phyloP scores from a whole-genome alignment of 2,888 invertebrate genomes.

The Andrena hattorfiana region DNA sequence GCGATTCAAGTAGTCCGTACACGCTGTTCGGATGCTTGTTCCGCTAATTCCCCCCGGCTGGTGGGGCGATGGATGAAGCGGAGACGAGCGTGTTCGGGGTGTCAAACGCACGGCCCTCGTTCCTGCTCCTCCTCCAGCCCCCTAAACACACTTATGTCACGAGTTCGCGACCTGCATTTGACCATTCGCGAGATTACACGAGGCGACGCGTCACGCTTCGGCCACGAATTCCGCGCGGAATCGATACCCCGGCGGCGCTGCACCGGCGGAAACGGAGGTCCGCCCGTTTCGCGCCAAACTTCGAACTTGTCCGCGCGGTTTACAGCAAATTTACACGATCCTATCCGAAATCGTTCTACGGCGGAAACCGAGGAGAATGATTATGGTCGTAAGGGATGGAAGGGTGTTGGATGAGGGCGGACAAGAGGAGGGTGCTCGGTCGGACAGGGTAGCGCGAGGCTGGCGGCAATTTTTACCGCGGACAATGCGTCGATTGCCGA shows the following conservation, averaged over 20 bases:
- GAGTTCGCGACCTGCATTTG: constrained; percentile 61
- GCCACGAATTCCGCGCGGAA: neutral
- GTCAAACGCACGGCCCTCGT: constrained; percentile 71
- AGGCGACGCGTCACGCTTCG: constrained; percentile 38
- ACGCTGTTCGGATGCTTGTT: constrained; percentile 60
- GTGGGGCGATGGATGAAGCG: constrained; percentile 51
- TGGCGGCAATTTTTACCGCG: constrained; percentile 27
- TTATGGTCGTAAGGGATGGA: neutral
- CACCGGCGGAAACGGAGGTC: neutral
- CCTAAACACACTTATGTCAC: constrained; percentile 57
- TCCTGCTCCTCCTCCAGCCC: constrained; percentile 35
- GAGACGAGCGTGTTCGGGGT: constrained; percentile 66
- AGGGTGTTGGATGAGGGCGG: neutral
- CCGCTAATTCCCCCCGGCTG: constrained; percentile 41
- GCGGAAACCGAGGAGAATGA: neutral
- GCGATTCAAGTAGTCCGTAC: constrained; percentile 54
- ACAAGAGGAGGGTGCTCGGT: neutral
- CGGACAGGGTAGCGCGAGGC: neutral
- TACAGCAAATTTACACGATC: neutral
- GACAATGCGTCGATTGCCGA: constrained; percentile 30
- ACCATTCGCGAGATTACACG: constrained; percentile 61
- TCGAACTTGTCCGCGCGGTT: neutral
- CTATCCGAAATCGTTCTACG: neutral
- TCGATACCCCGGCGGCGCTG: constrained; percentile 32
- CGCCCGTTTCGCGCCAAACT: neutral